Percentiles rank a stretch among this genome's conserved stretches.
phyloP scores from a whole-genome alignment of 2,888 invertebrate genomes.

The Ophion obscuratus region DNA sequence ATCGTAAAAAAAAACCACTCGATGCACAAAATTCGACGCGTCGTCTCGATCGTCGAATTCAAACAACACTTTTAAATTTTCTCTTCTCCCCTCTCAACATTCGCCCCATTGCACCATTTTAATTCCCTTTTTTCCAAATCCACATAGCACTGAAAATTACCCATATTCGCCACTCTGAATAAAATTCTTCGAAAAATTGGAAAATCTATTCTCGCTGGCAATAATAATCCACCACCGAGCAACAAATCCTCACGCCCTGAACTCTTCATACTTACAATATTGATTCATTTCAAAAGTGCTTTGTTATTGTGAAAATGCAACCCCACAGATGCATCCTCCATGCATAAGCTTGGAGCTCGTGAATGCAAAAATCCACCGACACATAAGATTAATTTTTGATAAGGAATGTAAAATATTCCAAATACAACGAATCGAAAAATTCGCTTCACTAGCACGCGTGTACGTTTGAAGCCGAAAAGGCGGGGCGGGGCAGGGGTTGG shows the following conservation, averaged over 20 bases:
- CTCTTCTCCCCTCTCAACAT: neutral
- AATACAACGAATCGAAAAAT: constrained; percentile 23
- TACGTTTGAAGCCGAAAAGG: constrained; percentile 14
- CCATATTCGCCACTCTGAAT: neutral
- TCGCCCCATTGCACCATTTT: neutral
- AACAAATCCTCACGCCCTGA: neutral
- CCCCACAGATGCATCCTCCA: neutral
- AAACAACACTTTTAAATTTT: neutral
- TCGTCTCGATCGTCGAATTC: neutral
- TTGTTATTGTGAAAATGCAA: neutral
- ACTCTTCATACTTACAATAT: neutral
- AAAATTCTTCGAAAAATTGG: too few relatives aligned
- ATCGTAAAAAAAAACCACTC: neutral
- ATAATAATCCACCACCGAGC: neutral
- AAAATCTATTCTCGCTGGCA: neutral
- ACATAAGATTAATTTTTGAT: constrained; percentile 21
- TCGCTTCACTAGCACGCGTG: neutral
- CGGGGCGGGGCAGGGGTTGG: constrained; percentile 8
- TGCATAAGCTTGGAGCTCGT: neutral
- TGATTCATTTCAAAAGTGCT: neutral
- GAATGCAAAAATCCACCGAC: neutral
- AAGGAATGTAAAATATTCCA: constrained; percentile 9
- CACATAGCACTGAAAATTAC: neutral
- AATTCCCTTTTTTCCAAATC: neutral
- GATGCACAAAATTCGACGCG: neutral